phyloP scores from a whole-genome alignment of 2,888 invertebrate species.

The Laothoe populi region DNA sequence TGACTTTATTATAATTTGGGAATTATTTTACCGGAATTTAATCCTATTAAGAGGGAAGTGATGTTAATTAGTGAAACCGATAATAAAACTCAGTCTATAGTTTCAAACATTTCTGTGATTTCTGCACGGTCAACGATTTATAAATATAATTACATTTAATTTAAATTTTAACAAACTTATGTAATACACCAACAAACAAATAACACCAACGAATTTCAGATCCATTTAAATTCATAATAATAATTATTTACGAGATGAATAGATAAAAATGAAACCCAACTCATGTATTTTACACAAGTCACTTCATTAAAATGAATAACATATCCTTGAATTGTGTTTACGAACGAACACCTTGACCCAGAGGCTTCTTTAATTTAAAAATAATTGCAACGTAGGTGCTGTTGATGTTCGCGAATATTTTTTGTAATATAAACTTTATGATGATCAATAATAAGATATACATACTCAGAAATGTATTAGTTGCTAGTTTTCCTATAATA shows the following conservation, averaged over 20 bases:
- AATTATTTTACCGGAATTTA: too few species aligned
- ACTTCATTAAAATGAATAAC: too few species aligned
- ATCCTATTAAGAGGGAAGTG: too few species aligned
- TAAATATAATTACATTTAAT: too few species aligned
- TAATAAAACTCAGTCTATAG: too few species aligned
- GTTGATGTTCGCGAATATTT: neutral
- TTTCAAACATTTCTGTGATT: too few species aligned
- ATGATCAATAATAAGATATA: constrained; percentile 2
- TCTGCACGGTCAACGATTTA: too few species aligned
- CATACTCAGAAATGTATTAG: neutral
- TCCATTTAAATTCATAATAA: neutral
- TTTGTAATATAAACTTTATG: neutral
- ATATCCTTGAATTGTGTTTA: constrained; percentile 39
- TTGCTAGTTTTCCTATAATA: too few species aligned
- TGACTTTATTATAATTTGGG: too few species aligned
- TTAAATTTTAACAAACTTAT: neutral
- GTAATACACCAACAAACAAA: neutral
- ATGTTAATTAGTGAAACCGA: too few species aligned
- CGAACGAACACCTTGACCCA: constrained; percentile 44
- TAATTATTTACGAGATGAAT: neutral
- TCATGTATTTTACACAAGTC: neutral
- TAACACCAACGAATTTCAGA: too few species aligned
- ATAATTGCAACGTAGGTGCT: neutral
- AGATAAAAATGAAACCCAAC: neutral
- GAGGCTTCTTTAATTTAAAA: neutral